Conservation (phyloP, 2,888 invertebrate genomes). For the Anorthoa munda region DNA sequence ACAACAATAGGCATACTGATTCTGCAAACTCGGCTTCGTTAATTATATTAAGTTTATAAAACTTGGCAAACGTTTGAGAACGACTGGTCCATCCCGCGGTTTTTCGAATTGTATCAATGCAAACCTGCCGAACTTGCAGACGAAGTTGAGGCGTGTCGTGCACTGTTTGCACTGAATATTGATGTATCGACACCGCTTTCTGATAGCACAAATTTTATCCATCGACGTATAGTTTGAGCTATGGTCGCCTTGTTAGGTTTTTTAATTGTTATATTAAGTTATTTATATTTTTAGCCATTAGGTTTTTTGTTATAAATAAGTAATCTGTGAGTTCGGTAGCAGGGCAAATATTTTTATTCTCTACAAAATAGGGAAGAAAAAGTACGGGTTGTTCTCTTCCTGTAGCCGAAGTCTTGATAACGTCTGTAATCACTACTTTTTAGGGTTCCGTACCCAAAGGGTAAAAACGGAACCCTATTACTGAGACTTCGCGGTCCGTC, state of each 20-base stretch:
- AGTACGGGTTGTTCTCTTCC: slow-evolving; percentile 1
- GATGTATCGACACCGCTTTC: neutral
- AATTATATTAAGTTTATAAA: neutral
- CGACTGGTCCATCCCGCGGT: slow-evolving; percentile 4
- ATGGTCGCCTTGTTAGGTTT: neutral
- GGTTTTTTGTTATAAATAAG: neutral
- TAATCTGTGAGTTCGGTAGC: slow-evolving; percentile 8
- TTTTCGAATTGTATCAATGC: neutral
- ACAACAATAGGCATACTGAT: neutral
- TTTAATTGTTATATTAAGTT: slow-evolving; percentile 5
- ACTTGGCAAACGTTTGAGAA: slow-evolving; percentile 1
- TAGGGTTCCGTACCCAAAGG: too few species aligned
- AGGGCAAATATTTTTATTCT: neutral
- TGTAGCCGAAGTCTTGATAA: slow-evolving; percentile 7
- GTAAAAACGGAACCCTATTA: too few species aligned
- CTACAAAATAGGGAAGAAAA: slow-evolving; percentile 2
- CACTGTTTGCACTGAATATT: slow-evolving; percentile 3
- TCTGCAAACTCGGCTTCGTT: slow-evolving; percentile 1
- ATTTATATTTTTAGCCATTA: neutral
- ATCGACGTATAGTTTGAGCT: neutral
- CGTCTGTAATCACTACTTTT: neutral
- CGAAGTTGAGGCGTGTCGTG: slow-evolving; percentile 10
- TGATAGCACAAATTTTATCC: slow-evolving; percentile 2
- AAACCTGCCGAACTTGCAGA: neutral
- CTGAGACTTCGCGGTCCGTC: too few species aligned